Base-by-base conservation (phyloP, 2,888 invertebrate species). In the Noctua janthina region DNA sequence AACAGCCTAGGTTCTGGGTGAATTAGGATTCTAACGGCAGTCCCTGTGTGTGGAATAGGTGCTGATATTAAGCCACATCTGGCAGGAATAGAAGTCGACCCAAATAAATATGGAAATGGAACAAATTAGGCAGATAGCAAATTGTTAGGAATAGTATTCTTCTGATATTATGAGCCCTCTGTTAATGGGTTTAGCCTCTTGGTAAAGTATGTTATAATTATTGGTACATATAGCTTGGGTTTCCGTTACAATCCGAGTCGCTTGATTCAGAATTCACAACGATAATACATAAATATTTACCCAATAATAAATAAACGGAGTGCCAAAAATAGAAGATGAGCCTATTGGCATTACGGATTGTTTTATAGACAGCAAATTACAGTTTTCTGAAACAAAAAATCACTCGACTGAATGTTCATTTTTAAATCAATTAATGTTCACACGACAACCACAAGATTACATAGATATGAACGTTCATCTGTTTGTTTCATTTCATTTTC, bases 81-180 rank as follows among this genome's bases (percentile, higher is more conserved):
- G 81, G 77, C 49, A 49, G 23, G 46, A 76, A 76, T 76, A 69
- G 69, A 76, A 76, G 46, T 56, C 17, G 29, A 83, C 69, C 83
- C 77, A 11, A 76, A 83, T 76, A 83, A 62, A 83, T 81, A 81
- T 81, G 81, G 83, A 76, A 83, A 64, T 69, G 11, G 15, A 39
- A 69, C 54, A 76, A 76, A 83, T 76, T 76, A 83, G 54, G 69
- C 8, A n/a, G 17, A 69, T 29, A 62, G 46, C 54, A 39, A 62
- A 69, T 62, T 39, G 59, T n/a, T 62, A 54, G 66, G 15, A 17
- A 23, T 49, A 29, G 17, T 49, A 56, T 54, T 54, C 43, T 70
- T 78, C 20, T 4, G 20, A 66, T 54, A 35, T 64, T 54, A 66
- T 20, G 15, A 20, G 17, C n/a, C 20, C 2, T 17, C 13, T 35